Base-by-base conservation (phyloP, 1,140 invertebrate species). In the Lepidotrigona ventralis region DNA sequence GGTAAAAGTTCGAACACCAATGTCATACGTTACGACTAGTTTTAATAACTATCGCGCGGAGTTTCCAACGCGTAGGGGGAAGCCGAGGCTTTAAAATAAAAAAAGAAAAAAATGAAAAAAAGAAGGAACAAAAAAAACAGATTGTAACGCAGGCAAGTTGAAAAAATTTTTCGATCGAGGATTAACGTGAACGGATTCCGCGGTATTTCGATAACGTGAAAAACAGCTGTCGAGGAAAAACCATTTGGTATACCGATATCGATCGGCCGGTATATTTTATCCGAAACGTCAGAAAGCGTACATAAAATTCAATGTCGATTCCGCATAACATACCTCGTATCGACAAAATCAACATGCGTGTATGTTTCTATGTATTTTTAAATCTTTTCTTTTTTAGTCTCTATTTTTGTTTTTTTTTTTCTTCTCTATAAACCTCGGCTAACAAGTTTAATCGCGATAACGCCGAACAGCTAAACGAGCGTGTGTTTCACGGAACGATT, bases 401-500 rank as follows among this genome's bases (percentile, higher is more conserved):
- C 1, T 19, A 1, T 33, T 19, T 19, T 26, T 21, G 11, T 39
- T 15, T 19, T 19, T 60, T 21, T 21, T 33, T 4, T 17, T 51
- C 19, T 80, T 23, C 19, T 53, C 3, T 21, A 63, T 39, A 33
- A 51, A 46, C 33, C 71, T 19, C 46, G 66, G 54, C 76, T 56
- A 83, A 83, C 81, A 33, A 73, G 26, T 84, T 84, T 81, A 74
- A 84, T 80, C 83, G 54, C 33, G 78, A 84, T 80, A 84, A 60
- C 77, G 33, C 8, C 29, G 23, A 23, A 26, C 29, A 56, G 51
- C 58, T 73, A 60, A 83, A 63, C 75, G 69, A 29, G 33, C 46
- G 33, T 51, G 39, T 73, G n/a, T n/a, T n/a, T n/a, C n/a, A n/a
- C n/a, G n/a, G n/a, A n/a, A 51, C 76, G 53, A 9, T 71, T 60